Conservation (phyloP, 1,140 invertebrate genomes). For the Drosophila sp. region DNA sequence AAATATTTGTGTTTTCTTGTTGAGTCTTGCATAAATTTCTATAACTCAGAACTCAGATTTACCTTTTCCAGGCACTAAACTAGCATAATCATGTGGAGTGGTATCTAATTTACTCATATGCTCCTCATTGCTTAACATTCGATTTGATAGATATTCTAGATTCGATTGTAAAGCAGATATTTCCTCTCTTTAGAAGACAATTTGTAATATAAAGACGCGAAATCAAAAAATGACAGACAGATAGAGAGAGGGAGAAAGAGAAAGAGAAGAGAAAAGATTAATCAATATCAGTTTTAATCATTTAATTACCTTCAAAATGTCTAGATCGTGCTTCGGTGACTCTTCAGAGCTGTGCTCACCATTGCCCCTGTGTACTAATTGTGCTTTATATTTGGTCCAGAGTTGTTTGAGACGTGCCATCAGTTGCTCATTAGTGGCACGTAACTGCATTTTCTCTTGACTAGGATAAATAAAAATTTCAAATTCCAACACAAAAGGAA, state of each 20-base stretch:
- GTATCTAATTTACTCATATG: slow-evolving; percentile 79
- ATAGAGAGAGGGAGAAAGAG: slow-evolving; percentile 51
- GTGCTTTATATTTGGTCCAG: slow-evolving; percentile 84
- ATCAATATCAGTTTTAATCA: slow-evolving; percentile 43
- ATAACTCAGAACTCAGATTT: slow-evolving; percentile 37
- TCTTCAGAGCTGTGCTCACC: slow-evolving; percentile 51
- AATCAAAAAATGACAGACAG: slow-evolving; percentile 8
- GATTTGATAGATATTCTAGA: slow-evolving; percentile 84
- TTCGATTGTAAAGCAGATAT: slow-evolving; percentile 85
- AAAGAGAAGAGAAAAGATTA: slow-evolving; percentile 36
- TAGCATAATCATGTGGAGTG: slow-evolving; percentile 72
- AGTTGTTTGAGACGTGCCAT: slow-evolving; percentile 85
- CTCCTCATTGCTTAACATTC: slow-evolving; percentile 82
- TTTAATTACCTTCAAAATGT: slow-evolving; percentile 35
- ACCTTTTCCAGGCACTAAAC: slow-evolving; percentile 78
- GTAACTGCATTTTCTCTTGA: slow-evolving; percentile 84
- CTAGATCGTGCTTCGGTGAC: slow-evolving; percentile 42
- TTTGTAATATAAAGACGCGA: background rate
- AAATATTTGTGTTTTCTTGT: slow-evolving; percentile 15
- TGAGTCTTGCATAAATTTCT: background rate
- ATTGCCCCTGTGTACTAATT: slow-evolving; percentile 45
- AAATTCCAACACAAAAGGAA: slow-evolving; percentile 9
- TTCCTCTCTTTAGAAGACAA: slow-evolving; percentile 82
- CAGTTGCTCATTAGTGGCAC: slow-evolving; percentile 85
- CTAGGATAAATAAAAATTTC: slow-evolving; percentile 28